A percentile compares a stretch with the other conserved stretches of the same genome.
These are phyloP conservation scores for Ellobium chinense DNA, from an alignment of 2,888 invertebrate genomes.

Conservation along the genomic window DNA sequence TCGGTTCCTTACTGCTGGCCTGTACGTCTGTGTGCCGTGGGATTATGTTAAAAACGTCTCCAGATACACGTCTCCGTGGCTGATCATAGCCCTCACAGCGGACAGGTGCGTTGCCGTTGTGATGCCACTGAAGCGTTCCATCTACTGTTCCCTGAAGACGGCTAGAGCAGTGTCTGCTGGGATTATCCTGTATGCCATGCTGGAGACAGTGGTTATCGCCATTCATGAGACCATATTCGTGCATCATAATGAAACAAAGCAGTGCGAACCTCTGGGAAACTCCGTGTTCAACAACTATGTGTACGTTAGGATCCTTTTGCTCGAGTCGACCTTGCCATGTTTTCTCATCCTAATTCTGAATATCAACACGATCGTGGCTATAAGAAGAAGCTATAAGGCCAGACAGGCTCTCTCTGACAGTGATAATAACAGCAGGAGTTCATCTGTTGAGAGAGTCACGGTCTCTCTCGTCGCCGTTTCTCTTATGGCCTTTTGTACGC, in stretches of 20 bases:
- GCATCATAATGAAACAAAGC: neutral
- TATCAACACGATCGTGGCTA: neutral
- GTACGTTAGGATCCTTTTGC: neutral
- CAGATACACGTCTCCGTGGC: neutral
- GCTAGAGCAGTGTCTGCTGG: neutral
- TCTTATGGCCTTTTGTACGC: neutral
- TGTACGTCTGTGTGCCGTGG: neutral
- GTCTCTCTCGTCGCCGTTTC: neutral
- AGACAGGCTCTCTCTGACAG: neutral
- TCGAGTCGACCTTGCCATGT: neutral
- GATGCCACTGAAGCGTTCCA: neutral
- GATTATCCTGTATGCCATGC: neutral
- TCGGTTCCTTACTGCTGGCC: neutral
- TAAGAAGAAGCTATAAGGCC: neutral
- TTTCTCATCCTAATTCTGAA: neutral
- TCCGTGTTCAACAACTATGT: neutral
- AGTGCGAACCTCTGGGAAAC: neutral
- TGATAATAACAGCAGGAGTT: no score
- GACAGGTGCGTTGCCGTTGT: neutral
- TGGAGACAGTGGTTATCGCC: neutral
- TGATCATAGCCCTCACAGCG: neutral
- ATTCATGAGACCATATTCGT: neutral
- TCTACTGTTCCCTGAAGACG: neutral
- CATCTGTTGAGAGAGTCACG: neutral
- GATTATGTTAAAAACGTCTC: neutral